Conservation (phyloP, 2,888 invertebrate species). For the Polydrusus cervinus region DNA sequence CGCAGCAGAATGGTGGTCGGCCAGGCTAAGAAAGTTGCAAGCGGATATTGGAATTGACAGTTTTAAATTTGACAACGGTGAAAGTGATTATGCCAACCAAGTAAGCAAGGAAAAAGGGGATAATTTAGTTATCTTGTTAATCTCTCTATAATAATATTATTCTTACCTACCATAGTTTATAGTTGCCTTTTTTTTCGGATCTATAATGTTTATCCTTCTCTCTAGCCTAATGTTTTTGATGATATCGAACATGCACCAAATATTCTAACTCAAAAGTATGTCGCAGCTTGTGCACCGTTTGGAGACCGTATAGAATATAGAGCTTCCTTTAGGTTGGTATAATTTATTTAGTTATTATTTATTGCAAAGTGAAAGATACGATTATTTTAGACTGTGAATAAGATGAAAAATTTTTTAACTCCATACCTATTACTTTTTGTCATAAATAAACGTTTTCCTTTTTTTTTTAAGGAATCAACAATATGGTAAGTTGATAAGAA, state of each 20-base stretch:
- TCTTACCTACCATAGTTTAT: too few relatives aligned
- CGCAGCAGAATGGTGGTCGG: conserved; percentile 76
- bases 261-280: conserved; percentile 75
- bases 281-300: conserved; percentile 75
- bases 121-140: too few relatives aligned
- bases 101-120: conserved; percentile 63
- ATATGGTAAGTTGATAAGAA: conserved; percentile 81
- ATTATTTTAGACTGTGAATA: too few relatives aligned
- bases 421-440: too few relatives aligned
- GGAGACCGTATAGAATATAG: conserved; percentile 81
- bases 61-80: conserved; percentile 89
- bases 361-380: too few relatives aligned
- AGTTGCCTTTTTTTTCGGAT: too few relatives aligned
- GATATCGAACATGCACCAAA: conserved; percentile 75
- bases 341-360: too few relatives aligned
- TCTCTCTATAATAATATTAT: too few relatives aligned
- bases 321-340: conserved; percentile 75
- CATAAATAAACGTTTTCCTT: neutral
- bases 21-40: conserved; percentile 74
- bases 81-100: conserved; percentile 80
- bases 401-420: too few relatives aligned
- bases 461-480: conserved; percentile 77
- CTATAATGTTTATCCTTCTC: neutral
- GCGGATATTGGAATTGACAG: conserved; percentile 80
- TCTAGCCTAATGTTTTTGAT: conserved; percentile 65